Evolutionary conservation across 2,797 vertebrate species (phyloP).

Genomic region (Chelonia mydas): DNA sequence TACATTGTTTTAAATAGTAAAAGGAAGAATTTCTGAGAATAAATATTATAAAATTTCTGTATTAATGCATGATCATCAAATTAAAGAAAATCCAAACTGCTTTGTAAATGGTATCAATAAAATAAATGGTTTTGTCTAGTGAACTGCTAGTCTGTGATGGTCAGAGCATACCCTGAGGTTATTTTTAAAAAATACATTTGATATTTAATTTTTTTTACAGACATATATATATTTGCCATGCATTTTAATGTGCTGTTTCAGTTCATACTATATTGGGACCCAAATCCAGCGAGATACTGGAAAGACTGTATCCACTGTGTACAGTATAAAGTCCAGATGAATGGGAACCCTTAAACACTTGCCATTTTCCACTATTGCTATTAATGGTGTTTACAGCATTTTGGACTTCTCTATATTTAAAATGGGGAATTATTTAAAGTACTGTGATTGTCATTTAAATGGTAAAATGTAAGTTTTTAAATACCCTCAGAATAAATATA

Average conservation of each 20-base stretch:
- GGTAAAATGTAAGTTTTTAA: not conserved
- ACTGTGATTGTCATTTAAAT: not conserved
- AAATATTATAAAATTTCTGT: fast-evolving
- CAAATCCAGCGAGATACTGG: not conserved
- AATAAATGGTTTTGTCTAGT: not conserved
- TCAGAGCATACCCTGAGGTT: not conserved
- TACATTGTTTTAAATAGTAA: not conserved
- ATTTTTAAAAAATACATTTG: not conserved
- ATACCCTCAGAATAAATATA: too few relatives aligned
- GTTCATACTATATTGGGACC: not conserved
- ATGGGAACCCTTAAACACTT: not conserved
- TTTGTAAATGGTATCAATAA: not conserved
- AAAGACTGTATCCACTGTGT: not conserved
- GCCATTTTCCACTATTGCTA: not conserved
- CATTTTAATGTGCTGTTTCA: not conserved
- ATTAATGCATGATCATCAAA: not conserved
- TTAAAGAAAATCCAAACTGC: not conserved
- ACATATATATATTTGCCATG: not conserved
- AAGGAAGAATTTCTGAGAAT: not conserved
- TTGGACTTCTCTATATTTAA: not conserved
- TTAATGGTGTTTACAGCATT: not conserved
- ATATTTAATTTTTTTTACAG: not conserved
- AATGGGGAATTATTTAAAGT: not conserved
- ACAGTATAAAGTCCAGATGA: not conserved
- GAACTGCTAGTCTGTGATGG: not conserved